phyloP scores from a whole-genome alignment of 2,888 invertebrate genomes.

The Drymonia ruficornis region DNA sequence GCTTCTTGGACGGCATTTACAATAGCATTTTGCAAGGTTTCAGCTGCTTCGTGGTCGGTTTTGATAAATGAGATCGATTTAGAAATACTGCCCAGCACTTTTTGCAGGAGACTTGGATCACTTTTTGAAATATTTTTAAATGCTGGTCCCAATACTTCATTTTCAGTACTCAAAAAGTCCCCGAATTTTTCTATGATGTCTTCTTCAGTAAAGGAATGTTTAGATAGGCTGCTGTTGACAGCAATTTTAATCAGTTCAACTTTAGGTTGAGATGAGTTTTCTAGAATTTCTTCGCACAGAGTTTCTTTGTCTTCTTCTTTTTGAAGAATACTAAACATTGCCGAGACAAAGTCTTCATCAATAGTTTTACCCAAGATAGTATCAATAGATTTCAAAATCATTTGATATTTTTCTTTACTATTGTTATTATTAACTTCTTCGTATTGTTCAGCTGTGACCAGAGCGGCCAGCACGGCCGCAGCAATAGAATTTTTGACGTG shows the following conservation, averaged over 20 bases:
- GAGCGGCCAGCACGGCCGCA: conserved; percentile 79
- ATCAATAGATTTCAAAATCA: conserved; percentile 80
- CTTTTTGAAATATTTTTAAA: conserved; percentile 87
- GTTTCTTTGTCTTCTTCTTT: conserved; percentile 79
- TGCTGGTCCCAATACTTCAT: conserved; percentile 85
- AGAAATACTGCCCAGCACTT: conserved; percentile 86
- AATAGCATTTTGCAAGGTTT: conserved; percentile 88
- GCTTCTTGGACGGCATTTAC: conserved; percentile 87
- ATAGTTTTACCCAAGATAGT: conserved; percentile 79
- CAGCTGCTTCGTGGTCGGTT: conserved; percentile 87
- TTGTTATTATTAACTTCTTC: conserved; percentile 80
- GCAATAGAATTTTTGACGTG: conserved; percentile 83
- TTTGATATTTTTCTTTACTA: conserved; percentile 77
- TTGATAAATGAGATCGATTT: conserved; percentile 85
- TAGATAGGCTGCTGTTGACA: conserved; percentile 70
- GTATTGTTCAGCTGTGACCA: conserved; percentile 80
- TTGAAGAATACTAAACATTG: conserved; percentile 79
- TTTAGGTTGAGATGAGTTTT: conserved; percentile 84
- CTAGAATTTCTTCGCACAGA: conserved; percentile 77
- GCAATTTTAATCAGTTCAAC: conserved; percentile 86
- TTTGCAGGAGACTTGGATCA: conserved; percentile 85
- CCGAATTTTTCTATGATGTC: conserved; percentile 87
- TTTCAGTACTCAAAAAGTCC: conserved; percentile 86
- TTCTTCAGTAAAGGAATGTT: conserved; percentile 80
- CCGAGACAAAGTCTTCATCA: conserved; percentile 75